phyloP scores from a whole-genome alignment of 1,140 invertebrate species.

The Drosophila trapezifrons region DNA sequence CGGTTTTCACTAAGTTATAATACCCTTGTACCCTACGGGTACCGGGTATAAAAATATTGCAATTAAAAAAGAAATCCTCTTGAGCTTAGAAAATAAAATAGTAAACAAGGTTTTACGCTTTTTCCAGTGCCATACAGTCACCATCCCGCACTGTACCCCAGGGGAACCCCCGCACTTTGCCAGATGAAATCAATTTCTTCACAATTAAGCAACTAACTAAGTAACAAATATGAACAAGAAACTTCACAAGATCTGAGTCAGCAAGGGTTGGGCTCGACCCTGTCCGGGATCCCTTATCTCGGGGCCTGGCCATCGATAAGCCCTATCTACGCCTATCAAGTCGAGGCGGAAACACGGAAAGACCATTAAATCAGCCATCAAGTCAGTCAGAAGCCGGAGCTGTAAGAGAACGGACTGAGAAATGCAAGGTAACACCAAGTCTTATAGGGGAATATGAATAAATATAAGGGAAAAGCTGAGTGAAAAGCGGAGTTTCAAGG shows the following conservation, averaged over 20 bases:
- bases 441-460: no score
- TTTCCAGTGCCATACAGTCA: not conserved
- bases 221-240: not conserved
- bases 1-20: no score
- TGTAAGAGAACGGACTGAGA: conserved; percentile 24
- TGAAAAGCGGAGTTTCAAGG: no score
- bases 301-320: conserved; percentile 88
- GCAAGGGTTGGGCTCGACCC: not conserved
- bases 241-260: conserved; percentile 20
- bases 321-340: conserved; percentile 62
- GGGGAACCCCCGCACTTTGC: not conserved
- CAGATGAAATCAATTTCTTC: not conserved
- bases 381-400: conserved; percentile 16
- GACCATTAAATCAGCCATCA: conserved; percentile 84
- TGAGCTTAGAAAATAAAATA: no score
- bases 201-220: not conserved
- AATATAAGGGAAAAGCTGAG: no score
- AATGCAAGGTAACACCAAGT: conserved; percentile 84
- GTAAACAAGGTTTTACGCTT: no score
- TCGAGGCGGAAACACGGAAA: conserved; percentile 87
- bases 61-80: not conserved
- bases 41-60: no score
- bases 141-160: not conserved
- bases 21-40: no score
- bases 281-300: conserved; percentile 86